A percentile compares a stretch with the other conserved stretches of the same genome.
Conservation (phyloP, 2,888 invertebrate species). For the Ichneumoninae sp. region DNA sequence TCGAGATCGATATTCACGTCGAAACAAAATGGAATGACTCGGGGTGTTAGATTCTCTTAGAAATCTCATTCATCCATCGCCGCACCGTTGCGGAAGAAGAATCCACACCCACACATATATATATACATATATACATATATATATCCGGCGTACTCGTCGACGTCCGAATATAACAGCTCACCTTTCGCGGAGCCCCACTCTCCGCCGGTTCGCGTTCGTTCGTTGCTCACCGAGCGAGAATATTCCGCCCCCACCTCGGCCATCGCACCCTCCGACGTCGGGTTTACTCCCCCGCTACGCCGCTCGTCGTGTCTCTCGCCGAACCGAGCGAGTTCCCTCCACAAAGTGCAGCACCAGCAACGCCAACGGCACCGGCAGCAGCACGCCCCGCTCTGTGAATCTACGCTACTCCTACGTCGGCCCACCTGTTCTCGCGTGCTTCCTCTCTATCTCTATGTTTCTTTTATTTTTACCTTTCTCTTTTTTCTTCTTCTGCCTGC, state of each 20-base stretch:
- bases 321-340: constrained; percentile 18
- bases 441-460: constrained; percentile 37
- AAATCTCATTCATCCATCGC: constrained; percentile 67
- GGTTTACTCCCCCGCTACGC: constrained; percentile 43
- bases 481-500: not conserved
- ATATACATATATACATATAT: constrained; percentile 39
- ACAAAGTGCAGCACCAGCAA: constrained; percentile 36
- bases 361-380: constrained; percentile 3
- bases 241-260: constrained; percentile 61
- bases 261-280: constrained; percentile 55
- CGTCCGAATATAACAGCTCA: constrained; percentile 33
- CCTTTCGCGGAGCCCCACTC: constrained; percentile 69
- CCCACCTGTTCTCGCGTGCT: constrained; percentile 77
- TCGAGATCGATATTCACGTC: not conserved
- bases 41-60: not conserved
- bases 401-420: constrained; percentile 74
- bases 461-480: not conserved
- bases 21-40: not conserved
- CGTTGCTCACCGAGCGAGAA: constrained; percentile 24
- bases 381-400: constrained; percentile 45
- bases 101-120: not conserved
- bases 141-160: not conserved
- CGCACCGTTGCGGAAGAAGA: constrained; percentile 49
- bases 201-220: constrained; percentile 39
- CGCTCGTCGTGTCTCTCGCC: constrained; percentile 9